Evolutionary conservation across 2,888 invertebrate species (phyloP).

Genomic region (Peribatodes rhomboidaria): DNA sequence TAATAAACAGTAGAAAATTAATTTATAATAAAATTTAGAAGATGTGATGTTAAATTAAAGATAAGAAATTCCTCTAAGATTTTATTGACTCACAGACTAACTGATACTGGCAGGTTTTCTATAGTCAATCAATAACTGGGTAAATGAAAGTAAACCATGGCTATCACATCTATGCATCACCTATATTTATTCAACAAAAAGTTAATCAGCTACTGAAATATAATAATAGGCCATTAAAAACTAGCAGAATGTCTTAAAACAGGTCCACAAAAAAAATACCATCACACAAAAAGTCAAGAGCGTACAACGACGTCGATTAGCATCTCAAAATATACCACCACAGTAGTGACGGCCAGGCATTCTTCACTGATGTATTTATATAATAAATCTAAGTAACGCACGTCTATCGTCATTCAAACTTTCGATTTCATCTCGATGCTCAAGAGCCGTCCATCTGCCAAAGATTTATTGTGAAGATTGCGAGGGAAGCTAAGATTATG

Average conservation of each 20-base stretch:
- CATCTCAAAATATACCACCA: conserved; percentile 32
- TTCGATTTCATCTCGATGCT: conserved; percentile 47
- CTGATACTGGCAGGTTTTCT: no score
- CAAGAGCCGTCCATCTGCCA: conserved; percentile 26
- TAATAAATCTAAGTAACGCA: conserved; percentile 41
- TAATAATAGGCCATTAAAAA: neutral
- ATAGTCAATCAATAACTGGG: neutral
- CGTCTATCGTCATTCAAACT: conserved; percentile 46
- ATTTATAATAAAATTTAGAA: no score
- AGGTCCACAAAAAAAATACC: conserved; percentile 9
- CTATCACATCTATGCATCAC: neutral
- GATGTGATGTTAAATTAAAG: no score
- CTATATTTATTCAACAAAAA: neutral
- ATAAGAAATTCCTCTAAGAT: no score
- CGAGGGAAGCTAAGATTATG: conserved; percentile 15
- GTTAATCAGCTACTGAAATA: neutral
- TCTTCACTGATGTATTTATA: conserved; percentile 39
- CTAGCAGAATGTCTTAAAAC: neutral
- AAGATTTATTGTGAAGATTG: conserved; percentile 33
- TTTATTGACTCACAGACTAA: no score
- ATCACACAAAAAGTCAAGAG: conserved; percentile 21
- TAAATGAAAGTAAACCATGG: neutral
- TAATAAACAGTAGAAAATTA: neutral
- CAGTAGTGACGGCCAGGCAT: conserved; percentile 29
- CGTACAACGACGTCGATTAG: conserved; percentile 17